phyloP scores from a whole-genome alignment of 2,888 invertebrate genomes.

The Poecilus cupreus region DNA sequence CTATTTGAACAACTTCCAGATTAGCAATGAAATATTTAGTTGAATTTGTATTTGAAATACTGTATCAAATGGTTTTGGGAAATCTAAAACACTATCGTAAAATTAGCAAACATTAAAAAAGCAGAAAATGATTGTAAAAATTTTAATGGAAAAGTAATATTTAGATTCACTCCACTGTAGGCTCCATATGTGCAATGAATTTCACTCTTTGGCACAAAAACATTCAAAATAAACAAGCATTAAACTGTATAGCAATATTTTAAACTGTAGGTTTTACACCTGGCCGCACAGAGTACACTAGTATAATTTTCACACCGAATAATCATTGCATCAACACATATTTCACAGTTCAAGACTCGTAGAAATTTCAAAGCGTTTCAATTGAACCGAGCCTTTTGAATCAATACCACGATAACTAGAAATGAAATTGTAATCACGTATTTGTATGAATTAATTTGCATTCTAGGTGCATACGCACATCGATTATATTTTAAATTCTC shows the following conservation, averaged over 20 bases:
- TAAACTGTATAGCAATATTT: background rate
- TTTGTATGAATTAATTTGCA: too few species aligned
- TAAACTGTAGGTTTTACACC: background rate
- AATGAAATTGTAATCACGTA: too few species aligned
- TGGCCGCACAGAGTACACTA: background rate
- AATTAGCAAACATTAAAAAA: too few species aligned
- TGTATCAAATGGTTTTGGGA: too few species aligned
- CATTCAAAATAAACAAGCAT: background rate
- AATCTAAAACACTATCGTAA: too few species aligned
- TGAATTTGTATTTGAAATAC: too few species aligned
- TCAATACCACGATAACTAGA: background rate
- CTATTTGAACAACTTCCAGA: too few species aligned
- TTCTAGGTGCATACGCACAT: too few species aligned
- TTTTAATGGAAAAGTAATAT: background rate
- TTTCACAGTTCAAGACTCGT: slow-evolving; percentile 12
- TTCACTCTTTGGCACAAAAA: background rate
- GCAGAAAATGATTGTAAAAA: background rate
- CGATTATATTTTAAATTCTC: too few species aligned
- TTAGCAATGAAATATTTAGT: too few species aligned
- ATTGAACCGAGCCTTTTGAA: slow-evolving; percentile 1
- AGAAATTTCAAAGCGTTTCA: slow-evolving; percentile 4
- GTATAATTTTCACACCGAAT: slow-evolving; percentile 24
- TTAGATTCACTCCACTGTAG: background rate
- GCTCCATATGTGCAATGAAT: background rate
- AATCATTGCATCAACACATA: background rate